phyloP scores from a whole-genome alignment of 2,113 vertebrate genomes.

The Ctenomys sociabilis region DNA sequence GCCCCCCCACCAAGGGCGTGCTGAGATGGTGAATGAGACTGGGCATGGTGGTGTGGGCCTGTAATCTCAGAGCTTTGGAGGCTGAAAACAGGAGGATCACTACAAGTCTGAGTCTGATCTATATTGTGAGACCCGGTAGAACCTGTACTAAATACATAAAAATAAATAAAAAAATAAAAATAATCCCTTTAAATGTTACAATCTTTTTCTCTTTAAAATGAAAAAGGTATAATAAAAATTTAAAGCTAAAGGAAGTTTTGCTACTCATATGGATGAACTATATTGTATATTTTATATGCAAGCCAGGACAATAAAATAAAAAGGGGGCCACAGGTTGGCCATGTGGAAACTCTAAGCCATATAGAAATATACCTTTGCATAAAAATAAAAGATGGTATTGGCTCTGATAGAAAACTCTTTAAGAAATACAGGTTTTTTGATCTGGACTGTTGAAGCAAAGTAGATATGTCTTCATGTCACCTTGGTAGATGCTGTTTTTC shows the following conservation, averaged over 20 bases:
- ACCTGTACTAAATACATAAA: too few species aligned
- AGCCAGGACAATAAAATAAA: not conserved
- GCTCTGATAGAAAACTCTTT: not conserved
- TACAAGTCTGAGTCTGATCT: too few species aligned
- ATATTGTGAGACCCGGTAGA: too few species aligned
- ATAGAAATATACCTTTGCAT: conserved; percentile 14
- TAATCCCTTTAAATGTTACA: too few species aligned
- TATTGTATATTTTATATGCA: not conserved
- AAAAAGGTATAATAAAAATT: not conserved
- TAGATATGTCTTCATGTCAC: not conserved
- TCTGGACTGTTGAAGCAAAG: not conserved
- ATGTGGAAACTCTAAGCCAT: not conserved
- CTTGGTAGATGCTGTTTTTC: conserved; percentile 49
- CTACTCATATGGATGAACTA: not conserved
- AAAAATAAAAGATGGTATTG: not conserved
- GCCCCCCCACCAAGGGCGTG: too few species aligned
- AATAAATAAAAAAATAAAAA: too few species aligned
- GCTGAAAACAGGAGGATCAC: too few species aligned
- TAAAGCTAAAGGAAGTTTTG: not conserved
- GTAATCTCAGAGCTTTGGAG: too few species aligned
- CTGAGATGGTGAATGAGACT: too few species aligned
- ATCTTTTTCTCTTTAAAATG: too few species aligned
- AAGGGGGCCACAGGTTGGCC: not conserved
- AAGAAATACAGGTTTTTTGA: not conserved
- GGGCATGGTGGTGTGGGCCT: too few species aligned